Evolutionary conservation across 1,140 invertebrate species (phyloP).

Genomic region (Tribolium madens): DNA sequence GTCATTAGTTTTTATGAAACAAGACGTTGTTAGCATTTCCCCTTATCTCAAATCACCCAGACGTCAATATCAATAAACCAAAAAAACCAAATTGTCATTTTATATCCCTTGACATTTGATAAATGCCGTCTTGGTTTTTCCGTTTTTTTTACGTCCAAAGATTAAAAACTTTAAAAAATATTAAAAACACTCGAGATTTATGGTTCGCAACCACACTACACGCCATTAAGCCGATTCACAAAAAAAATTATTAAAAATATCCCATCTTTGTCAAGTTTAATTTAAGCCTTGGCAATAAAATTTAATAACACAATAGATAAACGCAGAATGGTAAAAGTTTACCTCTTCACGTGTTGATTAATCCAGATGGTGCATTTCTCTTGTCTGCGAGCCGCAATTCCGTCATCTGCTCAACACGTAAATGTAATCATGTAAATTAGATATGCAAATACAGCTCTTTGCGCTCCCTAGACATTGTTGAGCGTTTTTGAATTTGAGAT

Average conservation of each 20-base stretch:
- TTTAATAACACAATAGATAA: conserved; percentile 46
- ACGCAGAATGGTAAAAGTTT: conserved; percentile 45
- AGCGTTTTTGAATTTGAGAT: conserved; percentile 44
- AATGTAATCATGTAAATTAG: conserved; percentile 62
- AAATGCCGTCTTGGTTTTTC: conserved; percentile 44
- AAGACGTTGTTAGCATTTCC: conserved; percentile 13
- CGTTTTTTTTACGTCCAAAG: not conserved
- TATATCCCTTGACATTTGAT: conserved; percentile 50
- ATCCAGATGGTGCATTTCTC: conserved; percentile 55
- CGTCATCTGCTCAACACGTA: conserved; percentile 60
- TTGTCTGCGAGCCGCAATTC: conserved; percentile 53
- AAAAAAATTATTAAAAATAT: conserved; percentile 18
- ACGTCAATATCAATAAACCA: conserved; percentile 54
- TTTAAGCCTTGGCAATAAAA: conserved; percentile 26
- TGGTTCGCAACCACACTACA: not conserved
- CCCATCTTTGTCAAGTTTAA: conserved; percentile 30
- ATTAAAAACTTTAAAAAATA: conserved; percentile 10
- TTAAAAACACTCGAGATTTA: conserved; percentile 18
- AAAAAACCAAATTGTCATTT: conserved; percentile 59
- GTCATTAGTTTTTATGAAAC: conserved; percentile 26
- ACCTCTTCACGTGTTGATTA: conserved; percentile 57
- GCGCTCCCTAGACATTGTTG: conserved; percentile 40
- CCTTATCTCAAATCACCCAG: conserved; percentile 3
- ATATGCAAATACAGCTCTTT: conserved; percentile 59
- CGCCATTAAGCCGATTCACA: not conserved